These are phyloP conservation scores for Plectrocnemia conspersa DNA, from an alignment of 1,140 invertebrate species.

Conservation along the genomic window DNA sequence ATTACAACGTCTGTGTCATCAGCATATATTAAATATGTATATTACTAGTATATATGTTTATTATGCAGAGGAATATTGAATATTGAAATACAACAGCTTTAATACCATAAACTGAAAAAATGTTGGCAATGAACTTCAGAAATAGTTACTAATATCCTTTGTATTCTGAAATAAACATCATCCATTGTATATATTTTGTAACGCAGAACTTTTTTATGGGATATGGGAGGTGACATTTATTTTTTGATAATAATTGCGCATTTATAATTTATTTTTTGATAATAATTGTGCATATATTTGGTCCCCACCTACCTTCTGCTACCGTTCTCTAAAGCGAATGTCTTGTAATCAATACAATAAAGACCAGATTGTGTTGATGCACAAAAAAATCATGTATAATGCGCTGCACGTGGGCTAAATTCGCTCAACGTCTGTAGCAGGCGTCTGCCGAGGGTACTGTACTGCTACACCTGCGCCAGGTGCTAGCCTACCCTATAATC, in stretches of 20 bases:
- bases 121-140: too few relatives aligned
- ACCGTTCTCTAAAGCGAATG: not conserved
- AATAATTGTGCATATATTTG: not conserved
- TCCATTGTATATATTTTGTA: not conserved
- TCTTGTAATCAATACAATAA: not conserved
- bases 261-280: not conserved
- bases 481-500: not conserved
- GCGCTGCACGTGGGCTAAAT: not conserved
- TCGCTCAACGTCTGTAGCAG: not conserved
- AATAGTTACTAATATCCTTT: too few relatives aligned
- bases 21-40: too few relatives aligned
- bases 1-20: too few relatives aligned
- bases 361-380: not conserved
- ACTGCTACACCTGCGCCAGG: conserved; percentile 18
- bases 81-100: too few relatives aligned
- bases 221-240: not conserved
- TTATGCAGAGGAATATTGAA: too few relatives aligned
- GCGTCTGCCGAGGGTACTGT: not conserved
- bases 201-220: not conserved
- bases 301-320: too few relatives aligned
- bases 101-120: too few relatives aligned
- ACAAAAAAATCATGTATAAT: not conserved
- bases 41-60: too few relatives aligned
- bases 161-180: not conserved
- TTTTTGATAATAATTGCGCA: not conserved